Conservation (phyloP, 2,888 invertebrate species). For the Acanthosepion lycidas region DNA sequence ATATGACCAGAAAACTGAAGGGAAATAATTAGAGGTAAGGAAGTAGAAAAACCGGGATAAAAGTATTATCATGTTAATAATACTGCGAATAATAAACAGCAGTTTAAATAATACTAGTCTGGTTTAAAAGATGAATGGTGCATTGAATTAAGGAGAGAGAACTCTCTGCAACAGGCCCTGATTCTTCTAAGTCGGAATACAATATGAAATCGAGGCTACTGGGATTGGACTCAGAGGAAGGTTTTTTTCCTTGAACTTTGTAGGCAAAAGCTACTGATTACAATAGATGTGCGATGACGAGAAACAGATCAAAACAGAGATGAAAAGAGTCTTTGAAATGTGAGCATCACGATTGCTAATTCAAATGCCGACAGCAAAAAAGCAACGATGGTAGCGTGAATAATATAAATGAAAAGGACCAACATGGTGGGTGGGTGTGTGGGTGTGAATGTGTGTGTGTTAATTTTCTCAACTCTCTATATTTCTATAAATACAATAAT, state of each 20-base stretch:
- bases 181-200: not conserved
- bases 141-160: not conserved
- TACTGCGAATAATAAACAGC: not conserved
- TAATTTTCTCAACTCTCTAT: not conserved
- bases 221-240: not conserved
- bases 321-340: not conserved
- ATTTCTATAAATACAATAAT: not conserved
- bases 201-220: not conserved
- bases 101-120: not conserved
- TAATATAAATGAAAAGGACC: not conserved
- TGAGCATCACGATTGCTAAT: not conserved
- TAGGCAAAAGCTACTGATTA: not conserved
- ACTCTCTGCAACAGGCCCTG: not conserved
- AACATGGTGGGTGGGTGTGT: not conserved
- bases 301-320: not conserved
- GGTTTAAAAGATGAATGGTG: not conserved
- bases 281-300: not conserved
- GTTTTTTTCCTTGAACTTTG: not conserved
- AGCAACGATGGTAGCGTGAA: not conserved
- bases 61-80: not conserved
- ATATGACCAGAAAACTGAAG: not conserved
- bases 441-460: no score
- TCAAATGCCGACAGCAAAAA: not conserved
- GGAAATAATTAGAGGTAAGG: not conserved
- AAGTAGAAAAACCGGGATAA: not conserved